phyloP scores from a whole-genome alignment of 2,797 vertebrate species.

The Anguilla anguilla region DNA sequence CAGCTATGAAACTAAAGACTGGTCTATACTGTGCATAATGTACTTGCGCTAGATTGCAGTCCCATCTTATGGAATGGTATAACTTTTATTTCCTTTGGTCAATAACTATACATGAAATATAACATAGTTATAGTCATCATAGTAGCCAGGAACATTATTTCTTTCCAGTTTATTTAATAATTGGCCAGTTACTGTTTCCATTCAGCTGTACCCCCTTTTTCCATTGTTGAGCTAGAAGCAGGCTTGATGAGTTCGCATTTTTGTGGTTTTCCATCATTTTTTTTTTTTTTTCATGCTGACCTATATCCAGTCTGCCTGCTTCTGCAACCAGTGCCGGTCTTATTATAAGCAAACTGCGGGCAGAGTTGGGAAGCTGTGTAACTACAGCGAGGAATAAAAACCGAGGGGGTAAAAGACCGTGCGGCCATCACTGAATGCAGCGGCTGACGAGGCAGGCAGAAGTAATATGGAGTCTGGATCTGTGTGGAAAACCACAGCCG shows the following conservation, averaged over 20 bases:
- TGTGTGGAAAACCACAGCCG: slow-evolving; percentile 11
- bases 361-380: background rate
- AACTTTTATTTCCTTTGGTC: background rate
- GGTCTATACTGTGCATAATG: background rate
- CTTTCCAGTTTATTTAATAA: background rate
- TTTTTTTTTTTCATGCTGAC: background rate
- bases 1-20: background rate
- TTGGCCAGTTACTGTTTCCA: background rate
- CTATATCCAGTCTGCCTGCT: background rate
- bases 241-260: background rate
- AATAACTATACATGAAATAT: background rate
- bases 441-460: background rate
- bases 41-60: background rate
- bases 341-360: background rate
- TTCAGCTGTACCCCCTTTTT: background rate
- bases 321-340: background rate
- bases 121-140: background rate
- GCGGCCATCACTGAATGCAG: background rate
- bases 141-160: background rate
- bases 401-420: background rate
- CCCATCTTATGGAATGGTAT: background rate
- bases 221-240: background rate
- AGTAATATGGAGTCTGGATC: slow-evolving; percentile 1
- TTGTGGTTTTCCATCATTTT: background rate
- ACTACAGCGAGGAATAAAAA: background rate